Conservation (phyloP, 2,797 vertebrate genomes). For the Cryptoprocta ferox region DNA sequence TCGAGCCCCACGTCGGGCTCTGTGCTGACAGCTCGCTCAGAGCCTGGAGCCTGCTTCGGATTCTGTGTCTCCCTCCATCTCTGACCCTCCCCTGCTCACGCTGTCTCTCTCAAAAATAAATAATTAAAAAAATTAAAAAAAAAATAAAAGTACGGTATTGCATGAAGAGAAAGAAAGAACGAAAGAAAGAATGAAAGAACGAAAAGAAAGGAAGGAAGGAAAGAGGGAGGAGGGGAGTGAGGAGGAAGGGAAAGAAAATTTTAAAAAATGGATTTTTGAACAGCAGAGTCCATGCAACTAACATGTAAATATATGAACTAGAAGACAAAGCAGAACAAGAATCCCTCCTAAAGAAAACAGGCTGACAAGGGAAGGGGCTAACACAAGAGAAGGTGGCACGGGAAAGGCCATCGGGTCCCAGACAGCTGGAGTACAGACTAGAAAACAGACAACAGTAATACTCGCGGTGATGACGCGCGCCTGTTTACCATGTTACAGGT, state of each 20-base stretch:
- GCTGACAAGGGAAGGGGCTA: too few species aligned
- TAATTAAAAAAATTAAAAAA: too few species aligned
- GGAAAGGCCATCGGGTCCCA: background rate
- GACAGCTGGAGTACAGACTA: background rate
- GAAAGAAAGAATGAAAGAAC: background rate
- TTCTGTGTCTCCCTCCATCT: too few species aligned
- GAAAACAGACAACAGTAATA: background rate
- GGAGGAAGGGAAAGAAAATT: background rate
- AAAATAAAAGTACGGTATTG: background rate
- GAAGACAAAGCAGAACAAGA: background rate
- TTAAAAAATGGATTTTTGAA: background rate
- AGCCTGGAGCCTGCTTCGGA: too few species aligned
- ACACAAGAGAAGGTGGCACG: background rate
- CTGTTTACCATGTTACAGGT: background rate
- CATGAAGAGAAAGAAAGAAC: background rate
- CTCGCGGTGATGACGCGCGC: rapidly evolving
- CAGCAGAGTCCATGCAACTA: background rate
- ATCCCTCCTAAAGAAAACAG: background rate
- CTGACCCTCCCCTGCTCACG: too few species aligned
- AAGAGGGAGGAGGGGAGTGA: too few species aligned
- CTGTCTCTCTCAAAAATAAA: too few species aligned
- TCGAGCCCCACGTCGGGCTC: too few species aligned
- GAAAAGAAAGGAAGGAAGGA: too few species aligned
- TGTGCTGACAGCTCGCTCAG: too few species aligned
- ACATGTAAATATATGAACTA: background rate